Conservation (phyloP, 2,888 invertebrate species). For the Coenonympha arcania region DNA sequence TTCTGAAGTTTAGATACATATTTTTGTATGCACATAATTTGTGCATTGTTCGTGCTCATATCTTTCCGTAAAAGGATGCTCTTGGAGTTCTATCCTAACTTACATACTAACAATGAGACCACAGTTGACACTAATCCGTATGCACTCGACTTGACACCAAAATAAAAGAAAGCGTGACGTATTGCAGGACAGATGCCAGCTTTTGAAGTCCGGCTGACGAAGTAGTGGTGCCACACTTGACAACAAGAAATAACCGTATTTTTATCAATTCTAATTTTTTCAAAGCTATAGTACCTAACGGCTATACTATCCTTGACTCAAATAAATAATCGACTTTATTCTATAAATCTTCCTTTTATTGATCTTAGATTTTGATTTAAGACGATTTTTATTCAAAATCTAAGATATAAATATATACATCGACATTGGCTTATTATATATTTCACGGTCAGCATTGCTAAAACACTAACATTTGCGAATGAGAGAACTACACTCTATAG, state of each 20-base stretch:
- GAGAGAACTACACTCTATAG: too few relatives aligned
- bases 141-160: conserved; percentile 44
- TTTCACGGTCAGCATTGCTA: too few relatives aligned
- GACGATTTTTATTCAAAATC: too few relatives aligned
- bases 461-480: too few relatives aligned
- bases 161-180: conserved; percentile 56
- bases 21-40: conserved; percentile 14
- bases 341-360: too few relatives aligned
- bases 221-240: conserved; percentile 3
- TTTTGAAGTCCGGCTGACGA: conserved; percentile 9
- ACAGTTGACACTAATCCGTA: conserved; percentile 44
- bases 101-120: conserved; percentile 37
- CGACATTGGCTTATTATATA: too few relatives aligned
- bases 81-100: conserved; percentile 35
- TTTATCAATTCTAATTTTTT: neutral
- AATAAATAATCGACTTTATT: too few relatives aligned
- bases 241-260: conserved; percentile 4
- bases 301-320: too few relatives aligned
- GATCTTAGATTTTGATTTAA: too few relatives aligned
- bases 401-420: too few relatives aligned
- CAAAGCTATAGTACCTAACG: too few relatives aligned
- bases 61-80: conserved; percentile 28
- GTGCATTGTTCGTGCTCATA: conserved; percentile 13
- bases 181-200: conserved; percentile 34
- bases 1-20: conserved; percentile 5